A percentile compares a stretch with the other conserved stretches of the same genome.
phyloP scores from a whole-genome alignment of 2,888 invertebrate genomes.

The Athripsodes cinereus region DNA sequence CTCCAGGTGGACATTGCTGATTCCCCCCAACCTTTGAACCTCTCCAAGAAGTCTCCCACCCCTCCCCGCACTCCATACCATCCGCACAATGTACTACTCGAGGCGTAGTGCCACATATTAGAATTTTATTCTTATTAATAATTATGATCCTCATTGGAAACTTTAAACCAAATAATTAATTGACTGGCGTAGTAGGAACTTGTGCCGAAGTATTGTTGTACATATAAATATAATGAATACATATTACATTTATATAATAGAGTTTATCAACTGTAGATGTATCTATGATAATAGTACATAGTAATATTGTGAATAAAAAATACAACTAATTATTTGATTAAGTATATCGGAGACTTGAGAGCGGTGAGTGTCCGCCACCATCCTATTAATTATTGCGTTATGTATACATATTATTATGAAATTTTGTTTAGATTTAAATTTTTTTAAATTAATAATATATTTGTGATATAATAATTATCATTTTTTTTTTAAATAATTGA shows the following conservation, averaged over 20 bases:
- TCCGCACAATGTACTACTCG: constrained; percentile 56
- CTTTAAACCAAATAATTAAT: constrained; percentile 22
- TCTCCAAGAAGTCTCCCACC: constrained; percentile 79
- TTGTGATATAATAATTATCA: constrained; percentile 24
- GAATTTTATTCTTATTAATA: neutral
- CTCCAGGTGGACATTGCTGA: constrained; percentile 80
- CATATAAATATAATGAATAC: constrained; percentile 14
- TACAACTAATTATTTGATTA: neutral
- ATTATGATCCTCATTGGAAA: constrained; percentile 13
- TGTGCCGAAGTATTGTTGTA: constrained; percentile 22
- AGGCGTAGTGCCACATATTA: constrained; percentile 56
- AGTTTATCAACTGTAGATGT: neutral
- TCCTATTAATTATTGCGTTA: constrained; percentile 26
- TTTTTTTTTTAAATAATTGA: neutral
- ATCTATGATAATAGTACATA: neutral
- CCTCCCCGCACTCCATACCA: constrained; percentile 56
- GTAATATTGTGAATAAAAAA: neutral
- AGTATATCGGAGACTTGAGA: constrained; percentile 11
- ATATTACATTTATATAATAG: too few species aligned
- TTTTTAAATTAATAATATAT: constrained; percentile 28
- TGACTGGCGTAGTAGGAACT: constrained; percentile 14
- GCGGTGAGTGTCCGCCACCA: constrained; percentile 23
- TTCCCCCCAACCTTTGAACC: constrained; percentile 77
- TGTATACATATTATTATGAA: constrained; percentile 8
- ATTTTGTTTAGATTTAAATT: constrained; percentile 26